Evolutionary conservation across 1,140 invertebrate species (phyloP).

Genomic region (Drosophila eugracilis): DNA sequence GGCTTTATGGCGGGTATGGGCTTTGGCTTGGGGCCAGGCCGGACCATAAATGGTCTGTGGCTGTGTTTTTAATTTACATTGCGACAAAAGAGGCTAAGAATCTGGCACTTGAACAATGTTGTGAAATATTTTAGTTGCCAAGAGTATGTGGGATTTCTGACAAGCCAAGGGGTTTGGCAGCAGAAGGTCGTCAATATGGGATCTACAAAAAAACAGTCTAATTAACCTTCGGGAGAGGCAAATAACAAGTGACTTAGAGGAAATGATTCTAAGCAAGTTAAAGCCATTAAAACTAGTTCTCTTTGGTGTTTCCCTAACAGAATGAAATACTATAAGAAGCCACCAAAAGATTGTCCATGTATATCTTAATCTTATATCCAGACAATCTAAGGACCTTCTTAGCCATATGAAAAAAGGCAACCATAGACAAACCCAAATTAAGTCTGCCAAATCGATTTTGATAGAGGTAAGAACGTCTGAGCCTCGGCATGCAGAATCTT

Average conservation of each 20-base stretch:
- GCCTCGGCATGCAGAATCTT: slow-evolving; percentile 56
- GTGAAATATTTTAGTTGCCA: slow-evolving; percentile 67
- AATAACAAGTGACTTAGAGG: slow-evolving; percentile 6
- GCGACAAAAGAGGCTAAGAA: slow-evolving; percentile 51
- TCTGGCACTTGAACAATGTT: slow-evolving; percentile 61
- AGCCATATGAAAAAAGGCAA: not conserved
- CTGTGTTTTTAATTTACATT: slow-evolving; percentile 70
- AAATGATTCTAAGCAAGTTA: slow-evolving; percentile 1
- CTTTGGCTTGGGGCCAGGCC: slow-evolving; percentile 34
- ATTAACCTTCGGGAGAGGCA: slow-evolving; percentile 3
- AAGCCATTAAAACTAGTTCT: not conserved
- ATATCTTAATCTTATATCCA: not conserved
- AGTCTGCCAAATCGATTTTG: slow-evolving; percentile 24
- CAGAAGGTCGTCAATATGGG: slow-evolving; percentile 29
- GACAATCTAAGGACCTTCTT: slow-evolving; percentile 4
- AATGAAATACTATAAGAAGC: not conserved
- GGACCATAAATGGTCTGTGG: slow-evolving; percentile 67
- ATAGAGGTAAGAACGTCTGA: slow-evolving; percentile 28
- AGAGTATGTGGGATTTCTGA: slow-evolving; percentile 47
- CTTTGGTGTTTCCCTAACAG: not conserved
- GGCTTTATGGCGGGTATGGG: slow-evolving; percentile 6
- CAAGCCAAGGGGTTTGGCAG: slow-evolving; percentile 37
- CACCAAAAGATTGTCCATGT: not conserved
- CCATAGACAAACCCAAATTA: slow-evolving; percentile 9
- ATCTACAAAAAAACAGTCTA: slow-evolving; percentile 11